Percentiles rank a stretch among this genome's conserved stretches.
Evolutionary conservation across 2,888 invertebrate species (phyloP).

Genomic region (Kryphioiulus occultus): DNA sequence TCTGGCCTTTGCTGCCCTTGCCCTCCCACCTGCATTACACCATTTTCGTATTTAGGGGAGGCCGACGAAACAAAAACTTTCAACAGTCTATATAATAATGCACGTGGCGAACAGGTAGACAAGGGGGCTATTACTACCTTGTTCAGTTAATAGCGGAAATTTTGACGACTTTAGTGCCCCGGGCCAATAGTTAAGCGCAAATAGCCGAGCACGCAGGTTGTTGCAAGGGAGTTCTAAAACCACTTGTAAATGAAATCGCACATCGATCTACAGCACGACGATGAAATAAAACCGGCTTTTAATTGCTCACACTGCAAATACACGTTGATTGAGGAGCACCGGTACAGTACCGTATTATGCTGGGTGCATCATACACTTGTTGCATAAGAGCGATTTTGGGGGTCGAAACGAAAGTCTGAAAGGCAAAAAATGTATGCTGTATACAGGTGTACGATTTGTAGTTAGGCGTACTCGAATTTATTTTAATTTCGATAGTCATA

Average conservation of each 20-base stretch:
- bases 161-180: conserved; percentile 44
- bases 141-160: conserved; percentile 45
- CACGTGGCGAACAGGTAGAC: conserved; percentile 45
- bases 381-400: not conserved
- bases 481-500: no score
- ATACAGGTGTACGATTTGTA: no score
- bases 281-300: not conserved
- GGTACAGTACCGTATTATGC: not conserved
- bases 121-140: conserved; percentile 46
- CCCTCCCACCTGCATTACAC: conserved; percentile 44
- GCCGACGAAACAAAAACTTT: conserved; percentile 44
- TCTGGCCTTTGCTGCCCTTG: conserved; percentile 39
- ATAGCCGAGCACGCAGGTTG: not conserved
- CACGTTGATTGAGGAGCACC: not conserved
- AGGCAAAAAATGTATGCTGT: not conserved
- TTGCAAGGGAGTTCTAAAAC: conserved; percentile 1
- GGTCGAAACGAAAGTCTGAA: not conserved
- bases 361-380: not conserved
- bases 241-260: conserved; percentile 28
- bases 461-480: no score
- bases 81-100: conserved; percentile 46
- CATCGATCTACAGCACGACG: conserved; percentile 36
- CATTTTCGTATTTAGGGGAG: conserved; percentile 21
- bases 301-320: no score
- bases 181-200: conserved; percentile 27